Evolutionary conservation across 2,797 vertebrate species (phyloP), one percentile per base, ranked within the genome.

Genomic region (Babyrousa celebensis): DNA sequence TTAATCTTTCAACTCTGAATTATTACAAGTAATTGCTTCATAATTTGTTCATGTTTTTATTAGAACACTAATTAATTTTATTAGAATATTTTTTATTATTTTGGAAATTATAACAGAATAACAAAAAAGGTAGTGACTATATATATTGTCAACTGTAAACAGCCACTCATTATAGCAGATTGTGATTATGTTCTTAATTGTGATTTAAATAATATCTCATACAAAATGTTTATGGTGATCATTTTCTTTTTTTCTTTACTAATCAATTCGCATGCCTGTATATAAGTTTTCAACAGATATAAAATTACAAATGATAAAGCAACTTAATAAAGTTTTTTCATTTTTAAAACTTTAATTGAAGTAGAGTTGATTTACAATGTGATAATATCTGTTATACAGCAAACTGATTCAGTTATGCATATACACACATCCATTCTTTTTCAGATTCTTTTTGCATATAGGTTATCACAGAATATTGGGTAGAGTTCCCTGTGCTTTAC

Each of bases 101-200:
- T 2, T 91, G 12, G 3, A 29, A 92, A 94, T 86, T 84, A 72
- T 77, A 86, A 72, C 25, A 88, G 52, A 87, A 82, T 40, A 80
- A 14, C 29, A 96, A 67, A 60, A 21, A 88, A 65, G 11, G 23
- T 29, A 65, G 5, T 79, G 14, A 40, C 62, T 70, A 82, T 10
- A 36, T 94, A 36, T n/a, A 78, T 89, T 89, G 88, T 83, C 68
- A 91, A 82, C 6, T 88, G 9, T 60, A 68, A 90, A 78, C 3
- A 85, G 5, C 12, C 12, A 54, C 1, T 21, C 63, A 9, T 17
- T 77, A 29, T 18, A 87, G 23, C 14, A 74, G 29, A 94, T 56
- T 43, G 12, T 77, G 43, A 85, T 54, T 82, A n/a, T 62, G 8
- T 78, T 82, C 52, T 93, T 70, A 70, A 83, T 58, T 93, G 1